Base-by-base conservation (phyloP, 2,888 invertebrate genomes). In the Eumacrocentrus americanus region DNA sequence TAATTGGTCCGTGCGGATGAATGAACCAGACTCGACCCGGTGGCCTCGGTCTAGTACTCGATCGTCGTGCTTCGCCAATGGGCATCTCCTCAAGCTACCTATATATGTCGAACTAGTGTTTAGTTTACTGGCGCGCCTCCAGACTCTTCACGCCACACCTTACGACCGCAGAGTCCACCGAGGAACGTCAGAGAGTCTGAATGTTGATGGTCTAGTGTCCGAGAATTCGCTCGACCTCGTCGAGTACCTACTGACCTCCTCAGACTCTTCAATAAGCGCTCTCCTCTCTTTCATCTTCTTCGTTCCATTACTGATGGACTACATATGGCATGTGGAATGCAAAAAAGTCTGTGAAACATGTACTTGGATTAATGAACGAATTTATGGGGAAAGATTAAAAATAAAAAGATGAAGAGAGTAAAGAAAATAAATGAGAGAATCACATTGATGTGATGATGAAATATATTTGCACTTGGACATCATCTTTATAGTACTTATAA, bases 1-100 rank as follows among this genome's bases (percentile, higher is more conserved):
- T 64, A 64, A 66, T 66, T 60, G 57, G 54, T 25, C 46, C 23
- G 58, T 47, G 56, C 47, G 42, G 62, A 67, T 67, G 67, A 67
- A 67, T 67, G 65, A 67, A 67, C 67, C 60, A 58, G 56, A 48
- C 57, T 52, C 55, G 40, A 44, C 51, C 46, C 35, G 44, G 52
- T 38, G 22, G 52, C 59, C 59, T 59, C 59, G 35, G 58, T 58
- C 58, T 37, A 47, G 47, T 52, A 58, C 58, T 52, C 23, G 16
- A 25, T 46, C 47, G 47, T 38, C 52, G 23, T 37, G 34, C 9
- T 52, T 6, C 14, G 37, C 12, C 25, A 38, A 16, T 22, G 25
- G 23, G 18, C 25, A 38, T 35, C 51, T 46, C 23, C 9, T 40
- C 20, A 42, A 42, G 11, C 42, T 58, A 44, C 46, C 23, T 59